A percentile compares a stretch with the other conserved stretches of the same genome.
phyloP scores from a whole-genome alignment of 2,113 vertebrate genomes.

The Epinephelus fuscoguttatus region DNA sequence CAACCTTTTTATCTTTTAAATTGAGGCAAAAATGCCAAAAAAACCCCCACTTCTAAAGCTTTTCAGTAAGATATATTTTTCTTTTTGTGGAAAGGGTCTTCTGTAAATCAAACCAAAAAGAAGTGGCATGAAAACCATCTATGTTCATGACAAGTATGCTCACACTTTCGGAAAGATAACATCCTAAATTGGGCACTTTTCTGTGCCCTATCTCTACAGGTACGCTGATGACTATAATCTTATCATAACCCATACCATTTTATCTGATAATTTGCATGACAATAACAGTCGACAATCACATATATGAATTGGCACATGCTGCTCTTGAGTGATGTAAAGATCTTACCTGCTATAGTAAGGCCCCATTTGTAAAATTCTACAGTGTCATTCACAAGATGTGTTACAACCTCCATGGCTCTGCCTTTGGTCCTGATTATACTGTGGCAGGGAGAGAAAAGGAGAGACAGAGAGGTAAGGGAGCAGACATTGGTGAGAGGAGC shows the following conservation, averaged over 20 bases:
- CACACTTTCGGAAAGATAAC: neutral
- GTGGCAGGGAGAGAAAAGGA: slow-evolving; percentile 26
- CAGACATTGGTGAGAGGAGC: slow-evolving; percentile 12
- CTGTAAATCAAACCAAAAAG: too few species aligned
- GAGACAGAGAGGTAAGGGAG: neutral
- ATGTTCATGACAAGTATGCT: neutral
- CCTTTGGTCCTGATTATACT: slow-evolving; percentile 78
- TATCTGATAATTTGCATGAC: neutral
- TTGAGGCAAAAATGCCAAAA: too few species aligned
- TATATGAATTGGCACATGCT: neutral
- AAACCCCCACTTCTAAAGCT: too few species aligned
- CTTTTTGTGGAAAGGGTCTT: too few species aligned
- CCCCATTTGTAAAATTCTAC: slow-evolving; percentile 97
- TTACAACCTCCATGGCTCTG: slow-evolving; percentile 83
- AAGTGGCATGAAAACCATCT: too few species aligned
- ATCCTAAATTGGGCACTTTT: neutral
- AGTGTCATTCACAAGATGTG: slow-evolving; percentile 90
- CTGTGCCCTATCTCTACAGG: neutral
- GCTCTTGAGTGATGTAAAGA: neutral
- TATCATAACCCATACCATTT: neutral
- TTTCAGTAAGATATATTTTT: too few species aligned
- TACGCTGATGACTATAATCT: neutral
- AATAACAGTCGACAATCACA: neutral
- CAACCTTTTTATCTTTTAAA: too few species aligned
- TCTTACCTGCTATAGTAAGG: slow-evolving; percentile 95